These are phyloP conservation scores for Rhinella marina DNA, from an alignment of 2,797 vertebrate species.

Conservation along the genomic window DNA sequence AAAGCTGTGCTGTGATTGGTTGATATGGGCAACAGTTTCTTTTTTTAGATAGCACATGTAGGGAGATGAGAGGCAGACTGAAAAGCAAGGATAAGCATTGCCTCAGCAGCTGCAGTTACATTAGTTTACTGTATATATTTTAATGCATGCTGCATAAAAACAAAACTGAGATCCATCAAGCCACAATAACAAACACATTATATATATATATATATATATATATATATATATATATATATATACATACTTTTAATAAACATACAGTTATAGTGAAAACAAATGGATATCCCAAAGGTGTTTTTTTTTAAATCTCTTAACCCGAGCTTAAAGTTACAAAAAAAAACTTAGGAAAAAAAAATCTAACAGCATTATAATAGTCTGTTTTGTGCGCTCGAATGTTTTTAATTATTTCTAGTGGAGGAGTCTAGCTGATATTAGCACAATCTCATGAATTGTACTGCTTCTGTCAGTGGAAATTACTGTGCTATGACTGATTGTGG, in stretches of 20 bases:
- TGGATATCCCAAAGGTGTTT: not conserved
- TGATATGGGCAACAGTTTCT: no score
- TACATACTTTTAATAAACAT: not conserved
- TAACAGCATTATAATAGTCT: slow-evolving; percentile 5
- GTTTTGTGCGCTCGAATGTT: slow-evolving; percentile 6
- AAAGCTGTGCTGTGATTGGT: no score
- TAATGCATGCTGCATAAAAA: no score
- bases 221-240: no score
- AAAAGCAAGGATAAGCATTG: no score
- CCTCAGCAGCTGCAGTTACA: no score
- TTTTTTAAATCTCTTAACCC: not conserved
- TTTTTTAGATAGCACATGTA: no score
- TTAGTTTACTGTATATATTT: no score
- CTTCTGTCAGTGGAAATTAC: slow-evolving; percentile 8
- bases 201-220: no score
- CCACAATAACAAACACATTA: no score
- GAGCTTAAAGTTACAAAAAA: slow-evolving; percentile 17
- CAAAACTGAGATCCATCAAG: no score
- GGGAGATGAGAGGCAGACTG: no score
- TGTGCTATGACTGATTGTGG: slow-evolving; percentile 13
- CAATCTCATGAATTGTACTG: not conserved
- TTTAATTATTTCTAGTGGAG: slow-evolving; percentile 34
- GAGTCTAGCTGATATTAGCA: slow-evolving; percentile 6
- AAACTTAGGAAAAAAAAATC: not conserved
- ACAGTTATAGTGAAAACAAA: not conserved